phyloP scores from a whole-genome alignment of 2,888 invertebrate genomes.

The Coelopa pilipes region DNA sequence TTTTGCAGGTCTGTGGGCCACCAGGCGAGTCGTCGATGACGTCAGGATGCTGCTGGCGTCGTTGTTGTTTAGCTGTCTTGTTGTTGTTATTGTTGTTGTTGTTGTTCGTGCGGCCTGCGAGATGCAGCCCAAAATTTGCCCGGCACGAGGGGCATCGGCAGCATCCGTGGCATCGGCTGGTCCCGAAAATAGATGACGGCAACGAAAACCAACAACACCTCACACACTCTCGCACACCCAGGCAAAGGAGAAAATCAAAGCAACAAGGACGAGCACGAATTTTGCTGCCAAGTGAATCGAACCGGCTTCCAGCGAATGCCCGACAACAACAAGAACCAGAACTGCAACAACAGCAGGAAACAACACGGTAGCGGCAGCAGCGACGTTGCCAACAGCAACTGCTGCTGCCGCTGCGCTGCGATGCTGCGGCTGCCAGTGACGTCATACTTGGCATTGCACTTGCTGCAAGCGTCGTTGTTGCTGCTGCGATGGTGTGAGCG shows the following conservation, averaged over 20 bases:
- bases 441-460: constrained; percentile 50
- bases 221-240: neutral
- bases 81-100: neutral
- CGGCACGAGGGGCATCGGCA: neutral
- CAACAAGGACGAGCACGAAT: neutral
- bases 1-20: constrained; percentile 16
- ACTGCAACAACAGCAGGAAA: constrained; percentile 6
- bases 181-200: neutral
- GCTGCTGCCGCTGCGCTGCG: constrained; percentile 8
- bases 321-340: constrained; percentile 1
- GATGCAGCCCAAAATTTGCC: neutral
- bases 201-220: neutral
- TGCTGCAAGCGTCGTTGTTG: neutral
- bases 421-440: constrained; percentile 41
- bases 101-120: neutral
- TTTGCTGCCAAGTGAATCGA: neutral
- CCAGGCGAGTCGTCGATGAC: constrained; percentile 9
- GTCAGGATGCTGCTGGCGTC: constrained; percentile 17
- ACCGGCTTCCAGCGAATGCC: constrained; percentile 17
- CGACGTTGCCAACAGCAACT: neutral
- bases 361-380: neutral
- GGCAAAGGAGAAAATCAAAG: too few species aligned
- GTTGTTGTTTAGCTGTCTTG: neutral
- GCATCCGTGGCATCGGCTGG: neutral
- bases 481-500: neutral